Evolutionary conservation across 2,888 invertebrate species (phyloP).

Genomic region (Tryphoninae sp.): DNA sequence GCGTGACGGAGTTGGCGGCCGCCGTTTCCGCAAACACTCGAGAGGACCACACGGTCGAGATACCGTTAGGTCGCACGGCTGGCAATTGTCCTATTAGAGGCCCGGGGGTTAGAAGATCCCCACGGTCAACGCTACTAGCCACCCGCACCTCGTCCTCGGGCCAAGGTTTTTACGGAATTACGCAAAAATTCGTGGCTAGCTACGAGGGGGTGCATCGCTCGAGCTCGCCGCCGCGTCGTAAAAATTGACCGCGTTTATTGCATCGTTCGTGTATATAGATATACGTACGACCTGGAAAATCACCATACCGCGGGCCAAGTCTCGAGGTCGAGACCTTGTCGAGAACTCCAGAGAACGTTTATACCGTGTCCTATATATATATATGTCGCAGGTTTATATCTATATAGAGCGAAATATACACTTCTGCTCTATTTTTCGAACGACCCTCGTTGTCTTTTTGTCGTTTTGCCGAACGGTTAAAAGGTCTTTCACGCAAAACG

Average conservation of each 20-base stretch:
- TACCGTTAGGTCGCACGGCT: conserved; percentile 76
- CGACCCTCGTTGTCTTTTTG: conserved; percentile 50
- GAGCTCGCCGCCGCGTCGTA: conserved; percentile 33
- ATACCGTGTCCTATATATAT: not conserved
- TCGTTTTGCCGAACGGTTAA: conserved; percentile 18
- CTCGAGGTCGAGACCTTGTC: conserved; percentile 60
- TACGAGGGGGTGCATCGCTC: conserved; percentile 37
- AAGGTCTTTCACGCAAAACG: conserved; percentile 9
- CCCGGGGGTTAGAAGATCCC: conserved; percentile 21
- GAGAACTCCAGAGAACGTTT: conserved; percentile 23
- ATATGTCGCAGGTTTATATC: not conserved
- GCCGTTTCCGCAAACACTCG: conserved; percentile 78
- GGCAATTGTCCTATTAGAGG: conserved; percentile 66
- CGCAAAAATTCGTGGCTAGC: conserved; percentile 55
- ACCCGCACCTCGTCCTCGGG: conserved; percentile 30
- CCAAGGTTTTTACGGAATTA: conserved; percentile 67
- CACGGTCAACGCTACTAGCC: conserved; percentile 24
- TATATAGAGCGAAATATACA: conserved; percentile 44
- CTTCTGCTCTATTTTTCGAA: conserved; percentile 54
- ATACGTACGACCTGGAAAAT: conserved; percentile 50
- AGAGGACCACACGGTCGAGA: conserved; percentile 66
- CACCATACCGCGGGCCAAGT: conserved; percentile 47
- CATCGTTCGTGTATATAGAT: conserved; percentile 25
- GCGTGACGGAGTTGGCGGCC: conserved; percentile 73
- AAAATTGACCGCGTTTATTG: conserved; percentile 63